phyloP scores from a whole-genome alignment of 2,797 vertebrate genomes.

The Galago senegalensis region DNA sequence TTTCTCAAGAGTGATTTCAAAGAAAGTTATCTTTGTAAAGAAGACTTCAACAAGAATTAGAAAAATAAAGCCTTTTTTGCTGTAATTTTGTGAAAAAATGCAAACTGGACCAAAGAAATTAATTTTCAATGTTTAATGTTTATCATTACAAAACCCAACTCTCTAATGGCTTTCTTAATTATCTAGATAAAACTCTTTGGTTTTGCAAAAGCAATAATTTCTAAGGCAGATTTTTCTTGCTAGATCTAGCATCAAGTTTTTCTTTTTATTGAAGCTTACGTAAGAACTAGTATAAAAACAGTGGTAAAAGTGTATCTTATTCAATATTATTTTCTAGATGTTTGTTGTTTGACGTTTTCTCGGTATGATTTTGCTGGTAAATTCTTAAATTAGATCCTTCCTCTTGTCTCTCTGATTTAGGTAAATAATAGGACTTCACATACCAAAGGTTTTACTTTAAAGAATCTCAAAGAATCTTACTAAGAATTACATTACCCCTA shows the following conservation, averaged over 20 bases:
- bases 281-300: not conserved
- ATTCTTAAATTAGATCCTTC: slow-evolving; percentile 40
- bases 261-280: not conserved
- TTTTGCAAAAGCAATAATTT: slow-evolving; percentile 43
- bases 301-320: not conserved
- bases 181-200: slow-evolving; percentile 57
- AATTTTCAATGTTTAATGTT: slow-evolving; percentile 64
- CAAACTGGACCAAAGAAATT: slow-evolving; percentile 71
- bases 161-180: slow-evolving; percentile 61
- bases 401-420: not conserved
- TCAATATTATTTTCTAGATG: not conserved
- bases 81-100: slow-evolving; percentile 72
- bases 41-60: slow-evolving; percentile 69
- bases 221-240: not conserved
- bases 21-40: slow-evolving; percentile 73
- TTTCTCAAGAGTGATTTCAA: slow-evolving; percentile 83
- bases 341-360: not conserved
- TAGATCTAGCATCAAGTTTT: not conserved
- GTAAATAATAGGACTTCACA: slow-evolving; percentile 13
- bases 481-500: not conserved
- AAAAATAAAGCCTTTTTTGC: slow-evolving; percentile 62
- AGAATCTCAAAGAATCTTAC: not conserved
- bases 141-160: slow-evolving; percentile 56
- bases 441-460: not conserved
- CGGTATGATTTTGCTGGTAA: not conserved